phyloP scores from a whole-genome alignment of 2,888 invertebrate species.

The Macrosiphum euphorbiae region DNA sequence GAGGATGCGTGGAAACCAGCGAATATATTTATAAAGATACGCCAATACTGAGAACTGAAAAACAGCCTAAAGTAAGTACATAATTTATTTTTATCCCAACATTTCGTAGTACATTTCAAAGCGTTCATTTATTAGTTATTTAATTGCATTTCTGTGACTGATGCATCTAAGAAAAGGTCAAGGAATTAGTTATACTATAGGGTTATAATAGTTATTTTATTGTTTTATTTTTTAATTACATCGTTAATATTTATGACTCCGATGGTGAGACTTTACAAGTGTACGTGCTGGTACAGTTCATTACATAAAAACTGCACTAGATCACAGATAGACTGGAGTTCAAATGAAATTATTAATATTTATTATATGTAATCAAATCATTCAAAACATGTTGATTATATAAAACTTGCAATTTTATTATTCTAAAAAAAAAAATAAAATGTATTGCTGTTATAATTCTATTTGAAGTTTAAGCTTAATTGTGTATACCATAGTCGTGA shows the following conservation, averaged over 20 bases:
- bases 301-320: constrained; percentile 25
- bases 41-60: not conserved
- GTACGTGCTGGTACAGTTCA: not conserved
- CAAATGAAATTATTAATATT: not conserved
- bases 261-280: constrained; percentile 5
- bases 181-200: constrained; percentile 16
- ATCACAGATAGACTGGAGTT: not conserved
- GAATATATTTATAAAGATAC: constrained; percentile 38
- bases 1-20: constrained; percentile 24
- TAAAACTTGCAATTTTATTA: not conserved
- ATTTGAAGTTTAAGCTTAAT: not conserved
- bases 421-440: not conserved
- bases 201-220: constrained; percentile 27
- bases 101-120: not conserved
- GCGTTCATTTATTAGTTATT: not conserved
- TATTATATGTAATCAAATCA: not conserved
- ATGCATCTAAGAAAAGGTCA: constrained; percentile 8
- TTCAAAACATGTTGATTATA: not conserved
- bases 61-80: constrained; percentile 19
- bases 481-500: not conserved
- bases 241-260: constrained; percentile 53
- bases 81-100: constrained; percentile 20
- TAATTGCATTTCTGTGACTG: constrained; percentile 26
- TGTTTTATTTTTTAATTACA: constrained; percentile 42
- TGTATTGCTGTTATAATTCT: not conserved